Conservation (phyloP, 2,113 vertebrate genomes). For the Martes martes region DNA sequence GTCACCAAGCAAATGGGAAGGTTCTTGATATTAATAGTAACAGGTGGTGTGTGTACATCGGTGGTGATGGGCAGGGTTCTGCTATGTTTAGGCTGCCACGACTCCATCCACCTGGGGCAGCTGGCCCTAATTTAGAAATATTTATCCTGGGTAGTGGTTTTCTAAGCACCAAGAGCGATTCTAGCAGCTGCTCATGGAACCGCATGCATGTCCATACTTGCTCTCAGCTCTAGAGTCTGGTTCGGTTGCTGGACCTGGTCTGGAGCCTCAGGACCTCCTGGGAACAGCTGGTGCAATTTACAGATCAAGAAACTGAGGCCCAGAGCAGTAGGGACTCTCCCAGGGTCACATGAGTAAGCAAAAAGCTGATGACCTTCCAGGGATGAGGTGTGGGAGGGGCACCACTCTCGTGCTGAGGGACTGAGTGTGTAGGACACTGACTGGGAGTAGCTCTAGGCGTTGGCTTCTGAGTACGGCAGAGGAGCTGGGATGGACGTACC, state of each 20-base stretch:
- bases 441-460: accelerated
- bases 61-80: neutral
- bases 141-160: neutral
- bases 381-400: neutral
- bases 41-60: neutral
- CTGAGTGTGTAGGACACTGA: neutral
- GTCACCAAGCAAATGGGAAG: neutral
- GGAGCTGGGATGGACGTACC: neutral
- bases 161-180: neutral
- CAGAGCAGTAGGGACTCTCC: neutral
- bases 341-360: neutral
- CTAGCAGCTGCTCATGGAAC: neutral
- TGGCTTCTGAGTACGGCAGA: neutral
- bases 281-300: neutral
- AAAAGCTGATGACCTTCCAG: neutral
- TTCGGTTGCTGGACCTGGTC: neutral
- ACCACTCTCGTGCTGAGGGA: accelerated
- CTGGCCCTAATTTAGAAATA: neutral
- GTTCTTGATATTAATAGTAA: neutral
- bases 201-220: neutral
- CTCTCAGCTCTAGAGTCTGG: neutral
- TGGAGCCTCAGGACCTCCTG: neutral
- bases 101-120: neutral
- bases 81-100: neutral
- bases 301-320: neutral